These are phyloP conservation scores for Dicroscelio sp. DNA, from an alignment of 2,888 invertebrate genomes.

Conservation along the genomic window DNA sequence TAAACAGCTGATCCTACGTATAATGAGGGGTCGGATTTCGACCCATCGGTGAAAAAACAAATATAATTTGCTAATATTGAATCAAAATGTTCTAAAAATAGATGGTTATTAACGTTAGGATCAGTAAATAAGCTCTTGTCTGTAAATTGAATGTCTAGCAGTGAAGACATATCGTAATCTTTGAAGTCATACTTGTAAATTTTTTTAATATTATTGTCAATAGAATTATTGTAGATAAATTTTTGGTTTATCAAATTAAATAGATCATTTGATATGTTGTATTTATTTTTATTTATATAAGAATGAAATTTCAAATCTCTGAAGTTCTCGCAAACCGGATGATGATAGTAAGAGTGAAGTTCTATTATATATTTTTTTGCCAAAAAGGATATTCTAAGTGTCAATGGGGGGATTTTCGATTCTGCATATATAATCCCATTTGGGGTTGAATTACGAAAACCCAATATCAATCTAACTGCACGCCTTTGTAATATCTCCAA, in stretches of 20 bases:
- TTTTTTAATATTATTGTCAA: neutral
- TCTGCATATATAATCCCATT: conserved; percentile 39
- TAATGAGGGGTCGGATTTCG: neutral
- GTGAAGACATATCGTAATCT: neutral
- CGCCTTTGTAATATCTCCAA: neutral
- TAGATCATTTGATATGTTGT: neutral
- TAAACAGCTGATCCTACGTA: neutral
- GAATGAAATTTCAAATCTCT: neutral
- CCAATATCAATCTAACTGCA: neutral
- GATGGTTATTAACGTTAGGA: neutral
- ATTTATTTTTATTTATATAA: neutral
- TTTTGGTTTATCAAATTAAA: neutral
- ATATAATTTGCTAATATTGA: neutral
- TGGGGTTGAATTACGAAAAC: conserved; percentile 32
- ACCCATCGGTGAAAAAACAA: conserved; percentile 31
- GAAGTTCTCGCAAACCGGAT: neutral
- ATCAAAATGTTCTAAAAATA: neutral
- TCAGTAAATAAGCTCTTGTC: neutral
- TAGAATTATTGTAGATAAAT: neutral
- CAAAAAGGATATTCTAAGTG: neutral
- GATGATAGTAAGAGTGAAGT: neutral
- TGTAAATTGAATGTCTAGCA: neutral
- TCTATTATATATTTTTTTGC: conserved; percentile 4
- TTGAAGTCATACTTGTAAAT: neutral
- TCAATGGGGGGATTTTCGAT: neutral